Evolutionary conservation across 2,113 vertebrate genomes (phyloP).

Genomic region (Phoenicopterus ruber): DNA sequence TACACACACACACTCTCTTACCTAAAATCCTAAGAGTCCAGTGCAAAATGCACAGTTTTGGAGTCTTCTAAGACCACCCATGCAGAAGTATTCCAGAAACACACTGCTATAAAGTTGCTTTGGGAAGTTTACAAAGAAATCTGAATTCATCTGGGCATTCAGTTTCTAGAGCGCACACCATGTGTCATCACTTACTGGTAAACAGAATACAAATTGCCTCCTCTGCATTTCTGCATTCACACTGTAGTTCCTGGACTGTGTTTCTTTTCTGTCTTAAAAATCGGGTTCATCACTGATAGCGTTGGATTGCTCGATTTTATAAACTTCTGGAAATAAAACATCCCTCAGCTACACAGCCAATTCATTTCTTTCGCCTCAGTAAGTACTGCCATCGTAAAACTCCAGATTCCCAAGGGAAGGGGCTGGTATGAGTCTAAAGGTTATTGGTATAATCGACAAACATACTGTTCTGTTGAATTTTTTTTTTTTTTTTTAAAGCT

Average conservation of each 20-base stretch:
- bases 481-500: not conserved
- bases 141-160: not conserved
- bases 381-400: not conserved
- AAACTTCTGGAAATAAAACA: not conserved
- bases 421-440: not conserved
- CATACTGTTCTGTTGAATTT: not conserved
- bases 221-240: constrained; percentile 12
- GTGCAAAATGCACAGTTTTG: not conserved
- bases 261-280: constrained; percentile 8
- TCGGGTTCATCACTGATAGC: not conserved
- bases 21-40: not conserved
- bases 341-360: not conserved
- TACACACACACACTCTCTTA: not conserved
- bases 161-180: not conserved
- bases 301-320: not conserved
- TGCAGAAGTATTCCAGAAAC: not conserved
- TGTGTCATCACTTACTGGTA: not conserved
- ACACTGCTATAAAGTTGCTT: not conserved
- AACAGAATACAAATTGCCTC: not conserved
- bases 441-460: not conserved
- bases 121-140: not conserved
- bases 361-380: not conserved
- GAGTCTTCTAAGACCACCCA: not conserved
- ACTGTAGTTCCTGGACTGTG: not conserved
- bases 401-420: not conserved